Evolutionary conservation across 2,113 vertebrate genomes (phyloP).

Genomic region (Neomonachus schauinslandi): DNA sequence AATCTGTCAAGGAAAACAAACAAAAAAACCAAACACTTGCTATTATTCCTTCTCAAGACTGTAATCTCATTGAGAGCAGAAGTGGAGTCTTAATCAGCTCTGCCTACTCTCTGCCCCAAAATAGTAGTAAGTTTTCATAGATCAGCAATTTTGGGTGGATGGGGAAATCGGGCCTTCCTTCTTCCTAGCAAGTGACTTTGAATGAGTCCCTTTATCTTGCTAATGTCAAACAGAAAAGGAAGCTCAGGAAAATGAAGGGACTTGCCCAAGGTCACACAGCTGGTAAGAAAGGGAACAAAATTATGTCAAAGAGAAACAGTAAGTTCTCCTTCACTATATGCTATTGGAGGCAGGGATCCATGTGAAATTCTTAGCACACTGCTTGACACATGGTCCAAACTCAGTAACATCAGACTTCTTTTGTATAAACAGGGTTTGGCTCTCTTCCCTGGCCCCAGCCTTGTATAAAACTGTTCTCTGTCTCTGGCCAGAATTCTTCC

Average conservation of each 20-base stretch:
- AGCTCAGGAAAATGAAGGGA: not conserved
- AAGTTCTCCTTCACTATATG: not conserved
- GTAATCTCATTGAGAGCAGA: slow-evolving; percentile 9
- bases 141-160: not conserved
- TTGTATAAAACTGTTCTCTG: not conserved
- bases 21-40: not conserved
- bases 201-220: not conserved
- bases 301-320: not conserved
- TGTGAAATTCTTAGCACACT: not conserved
- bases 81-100: not conserved
- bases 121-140: not conserved
- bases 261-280: not conserved
- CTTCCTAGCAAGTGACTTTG: not conserved
- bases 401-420: not conserved
- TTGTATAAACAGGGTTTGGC: not conserved
- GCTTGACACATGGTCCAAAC: not conserved
- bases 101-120: not conserved
- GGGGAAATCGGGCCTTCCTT: not conserved
- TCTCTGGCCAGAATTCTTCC: not conserved
- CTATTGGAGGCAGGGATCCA: not conserved
- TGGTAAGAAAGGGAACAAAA: not conserved
- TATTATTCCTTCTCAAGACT: not conserved
- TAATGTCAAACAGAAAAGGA: slow-evolving; percentile 4
- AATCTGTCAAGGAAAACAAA: not conserved
- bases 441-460: not conserved